Percentiles rank a stretch among this genome's conserved stretches.
Evolutionary conservation across 1,140 invertebrate genomes (phyloP).

Genomic region (Drosophila nannoptera): DNA sequence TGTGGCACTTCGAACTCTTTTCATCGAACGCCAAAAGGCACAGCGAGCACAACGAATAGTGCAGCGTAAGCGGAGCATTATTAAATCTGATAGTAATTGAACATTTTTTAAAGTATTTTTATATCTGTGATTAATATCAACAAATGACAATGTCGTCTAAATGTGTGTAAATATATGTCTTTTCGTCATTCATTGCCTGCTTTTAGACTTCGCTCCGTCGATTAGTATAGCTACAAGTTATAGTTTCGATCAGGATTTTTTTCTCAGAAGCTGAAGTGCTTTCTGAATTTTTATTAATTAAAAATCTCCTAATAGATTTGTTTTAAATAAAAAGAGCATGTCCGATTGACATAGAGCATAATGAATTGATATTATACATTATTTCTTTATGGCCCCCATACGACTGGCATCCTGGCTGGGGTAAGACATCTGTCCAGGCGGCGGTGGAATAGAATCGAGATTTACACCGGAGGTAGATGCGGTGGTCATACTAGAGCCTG

Average conservation of each 20-base stretch:
- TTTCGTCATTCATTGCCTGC: background rate
- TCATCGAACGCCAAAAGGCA: conserved; percentile 81
- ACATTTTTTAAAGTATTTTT: conserved; percentile 39
- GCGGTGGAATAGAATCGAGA: conserved; percentile 80
- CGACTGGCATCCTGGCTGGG: conserved; percentile 96
- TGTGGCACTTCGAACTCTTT: conserved; percentile 81
- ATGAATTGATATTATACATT: background rate
- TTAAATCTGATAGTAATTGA: conserved; percentile 59
- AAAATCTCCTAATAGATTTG: background rate
- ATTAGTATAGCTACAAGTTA: no score
- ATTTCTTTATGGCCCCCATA: conserved; percentile 84
- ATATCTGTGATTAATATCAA: conserved; percentile 60
- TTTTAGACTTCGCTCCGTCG: no score
- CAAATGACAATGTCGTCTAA: conserved; percentile 19
- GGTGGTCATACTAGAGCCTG: conserved; percentile 9
- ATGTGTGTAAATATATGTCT: conserved; percentile 19
- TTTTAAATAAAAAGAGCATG: background rate
- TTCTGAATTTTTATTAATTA: background rate
- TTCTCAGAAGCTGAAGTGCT: background rate
- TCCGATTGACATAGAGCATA: background rate
- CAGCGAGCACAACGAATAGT: conserved; percentile 80
- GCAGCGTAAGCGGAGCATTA: conserved; percentile 75
- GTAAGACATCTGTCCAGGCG: conserved; percentile 87
- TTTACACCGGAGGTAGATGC: conserved; percentile 50
- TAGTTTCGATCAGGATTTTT: no score